Evolutionary conservation across 2,888 invertebrate genomes (phyloP), one percentile per base, ranked within the genome.

Genomic region (Ophion slaviceki): DNA sequence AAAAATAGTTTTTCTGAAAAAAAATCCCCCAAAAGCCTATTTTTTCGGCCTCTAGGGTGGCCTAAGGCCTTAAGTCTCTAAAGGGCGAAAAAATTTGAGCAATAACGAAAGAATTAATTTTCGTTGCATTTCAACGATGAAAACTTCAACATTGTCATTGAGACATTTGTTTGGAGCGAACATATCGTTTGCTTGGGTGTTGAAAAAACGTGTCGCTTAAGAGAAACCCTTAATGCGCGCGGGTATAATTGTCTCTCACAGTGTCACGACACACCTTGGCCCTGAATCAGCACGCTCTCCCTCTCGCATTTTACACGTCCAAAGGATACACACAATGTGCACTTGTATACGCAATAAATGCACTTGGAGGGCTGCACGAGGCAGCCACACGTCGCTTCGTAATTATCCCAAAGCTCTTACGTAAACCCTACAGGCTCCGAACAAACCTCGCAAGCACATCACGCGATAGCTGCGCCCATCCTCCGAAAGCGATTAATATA

Each of bases 391-490:
- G 24, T 80, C 40, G 57, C 59, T 59, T 20, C 4, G 66, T 62
- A 75, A 53, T 36, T 74, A 40, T 67, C 66, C 64, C 45, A 62
- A 80, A 88, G 83, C 87, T 89, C 89, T 89, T 89, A 89, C 84
- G 88, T 90, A 91, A 90, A 88, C 70, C 59, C 11, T 28, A 53
- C 82, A 82, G 90, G 87, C 88, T 87, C 72, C 57, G 87, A 90
- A 85, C 87, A 88, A 90, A 91, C 91, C 88, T 91, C 89, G 79
- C 86, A 89, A 88, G 83, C 85, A 80, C 87, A 87, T 77, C 82
- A 78, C 57, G 32, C 59, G 8, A 61, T 20, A 64, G 11, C 6
- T 10, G 14, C 20, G 64, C 64, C 17, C 14, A 68, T 57, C 32
- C 62, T 80, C 53, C 53, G 14, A 71, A 78, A 68, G 68, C 57